A percentile compares a stretch with the other conserved stretches of the same genome.
Evolutionary conservation across 2,888 invertebrate species (phyloP).

Genomic region (Eupithecia subfuscata): DNA sequence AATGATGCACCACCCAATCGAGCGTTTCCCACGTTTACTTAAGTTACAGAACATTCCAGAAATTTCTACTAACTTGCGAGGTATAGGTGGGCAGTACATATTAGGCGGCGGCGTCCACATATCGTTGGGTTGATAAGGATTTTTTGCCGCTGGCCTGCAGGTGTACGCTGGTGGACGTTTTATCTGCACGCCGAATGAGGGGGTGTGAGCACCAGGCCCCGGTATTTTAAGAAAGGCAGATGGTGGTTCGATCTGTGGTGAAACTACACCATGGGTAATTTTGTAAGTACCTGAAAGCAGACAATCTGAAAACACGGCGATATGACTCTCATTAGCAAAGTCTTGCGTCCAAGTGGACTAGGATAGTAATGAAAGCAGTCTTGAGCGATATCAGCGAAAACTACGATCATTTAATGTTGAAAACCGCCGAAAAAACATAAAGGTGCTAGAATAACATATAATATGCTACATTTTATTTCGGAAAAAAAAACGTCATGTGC

Average conservation of each 20-base stretch:
- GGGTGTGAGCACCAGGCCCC: conserved; percentile 63
- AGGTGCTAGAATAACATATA: not conserved
- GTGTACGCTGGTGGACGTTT: conserved; percentile 65
- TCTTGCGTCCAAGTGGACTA: not conserved
- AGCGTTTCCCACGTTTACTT: not conserved
- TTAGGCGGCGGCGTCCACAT: conserved; percentile 75
- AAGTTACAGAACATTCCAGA: not conserved
- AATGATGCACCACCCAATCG: too few species aligned
- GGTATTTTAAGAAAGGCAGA: conserved; percentile 53
- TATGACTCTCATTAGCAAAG: not conserved
- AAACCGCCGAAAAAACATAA: not conserved
- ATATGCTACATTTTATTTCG: too few species aligned
- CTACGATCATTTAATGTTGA: too few species aligned
- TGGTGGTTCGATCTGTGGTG: conserved; percentile 51
- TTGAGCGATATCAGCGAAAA: not conserved
- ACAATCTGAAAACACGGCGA: not conserved
- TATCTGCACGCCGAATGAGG: conserved; percentile 42
- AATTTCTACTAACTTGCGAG: conserved; percentile 52
- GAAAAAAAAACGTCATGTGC: too few species aligned
- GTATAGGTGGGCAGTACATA: conserved; percentile 68
- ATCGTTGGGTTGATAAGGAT: conserved; percentile 62
- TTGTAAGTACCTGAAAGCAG: conserved; percentile 27
- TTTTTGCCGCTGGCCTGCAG: conserved; percentile 56
- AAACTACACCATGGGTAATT: conserved; percentile 59
- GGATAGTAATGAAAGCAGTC: not conserved